Evolutionary conservation across 1,140 invertebrate species (phyloP).

Genomic region (Ips nitidus): DNA sequence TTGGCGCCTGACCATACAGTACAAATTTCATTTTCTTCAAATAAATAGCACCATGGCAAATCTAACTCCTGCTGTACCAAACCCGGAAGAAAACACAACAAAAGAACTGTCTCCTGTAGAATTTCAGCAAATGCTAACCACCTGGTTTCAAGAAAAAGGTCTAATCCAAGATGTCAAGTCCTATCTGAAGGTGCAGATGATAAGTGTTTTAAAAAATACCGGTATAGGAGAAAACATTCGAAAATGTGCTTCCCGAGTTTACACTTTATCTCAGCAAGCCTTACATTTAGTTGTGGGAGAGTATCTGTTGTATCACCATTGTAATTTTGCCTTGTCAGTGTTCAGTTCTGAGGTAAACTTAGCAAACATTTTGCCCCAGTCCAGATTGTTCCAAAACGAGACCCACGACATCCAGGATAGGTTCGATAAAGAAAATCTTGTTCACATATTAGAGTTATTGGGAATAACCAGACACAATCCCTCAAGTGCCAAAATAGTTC

Average conservation of each 20-base stretch:
- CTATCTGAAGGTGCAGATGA: slow-evolving; percentile 58
- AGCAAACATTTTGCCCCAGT: slow-evolving; percentile 43
- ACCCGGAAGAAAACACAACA: slow-evolving; percentile 3
- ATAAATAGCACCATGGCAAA: slow-evolving; percentile 24
- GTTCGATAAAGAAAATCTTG: slow-evolving; percentile 36
- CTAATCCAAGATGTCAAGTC: slow-evolving; percentile 56
- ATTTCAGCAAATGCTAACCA: slow-evolving; percentile 58
- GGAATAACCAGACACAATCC: slow-evolving; percentile 36
- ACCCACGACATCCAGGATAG: not conserved
- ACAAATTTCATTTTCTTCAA: no score
- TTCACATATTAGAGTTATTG: slow-evolving; percentile 40
- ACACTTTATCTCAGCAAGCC: slow-evolving; percentile 55
- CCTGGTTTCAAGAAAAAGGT: slow-evolving; percentile 60
- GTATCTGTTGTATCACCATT: slow-evolving; percentile 58
- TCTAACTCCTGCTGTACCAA: slow-evolving; percentile 18
- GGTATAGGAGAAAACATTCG: slow-evolving; percentile 43
- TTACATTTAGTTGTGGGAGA: slow-evolving; percentile 60
- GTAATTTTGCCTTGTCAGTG: slow-evolving; percentile 59
- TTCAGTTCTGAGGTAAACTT: slow-evolving; percentile 59
- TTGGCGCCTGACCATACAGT: no score
- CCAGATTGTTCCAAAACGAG: slow-evolving; percentile 13
- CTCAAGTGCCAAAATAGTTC: slow-evolving; percentile 28
- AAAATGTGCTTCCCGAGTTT: slow-evolving; percentile 39
- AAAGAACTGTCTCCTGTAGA: slow-evolving; percentile 46
- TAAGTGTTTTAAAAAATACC: slow-evolving; percentile 55